Base-by-base conservation (phyloP, 2,113 vertebrate species). In the Dipodomys stephensi region DNA sequence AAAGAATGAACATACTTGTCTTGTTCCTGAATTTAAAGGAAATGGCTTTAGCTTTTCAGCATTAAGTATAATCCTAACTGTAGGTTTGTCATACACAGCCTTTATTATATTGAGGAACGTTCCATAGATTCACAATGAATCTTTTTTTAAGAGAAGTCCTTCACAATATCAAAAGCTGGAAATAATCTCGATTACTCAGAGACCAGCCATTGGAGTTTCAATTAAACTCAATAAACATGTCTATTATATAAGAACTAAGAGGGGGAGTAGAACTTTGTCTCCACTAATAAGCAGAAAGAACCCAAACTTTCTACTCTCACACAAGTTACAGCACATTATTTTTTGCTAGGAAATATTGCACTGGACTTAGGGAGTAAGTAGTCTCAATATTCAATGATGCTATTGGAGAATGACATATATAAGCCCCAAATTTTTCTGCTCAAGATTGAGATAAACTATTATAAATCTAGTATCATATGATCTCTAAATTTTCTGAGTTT, bases 391-490 rank as follows among this genome's bases (percentile, higher is more conserved):
- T 53, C 87, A 94, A 88, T 39, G 39, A 39, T 39, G 39, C 39
- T 39, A 39, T 91, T 90, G 44, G 20, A 84, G 83, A 68, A 78
- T 82, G 23, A 73, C 28, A 82, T 92, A 25, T 49, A 9, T 68
- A 90, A 81, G 7, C 20, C 27, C 27, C 28, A 95, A 91, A 84
- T 72, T 76, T 49, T 73, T 89, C 27, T 90, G 12, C 35, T 57
- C 22, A 86, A 76, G 25, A 28, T 15, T 15, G 0, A 28, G 20
- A 2, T 90, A n/a, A 83, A 2, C 72, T 71, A 68, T 2, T 65
- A 6, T 74, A 15, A 91, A 72, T 69, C 22, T 20, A 49, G 49
- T 49, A 49, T 49, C 49, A 30, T 20, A 84, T 39, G 76, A 71
- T 22, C 7, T 16, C 65, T 8, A 74, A 69, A 23, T 82, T n/a